A percentile compares a stretch with the other conserved stretches of the same genome.
Conservation (phyloP, 2,797 vertebrate genomes). For the Amniataba percoides region DNA sequence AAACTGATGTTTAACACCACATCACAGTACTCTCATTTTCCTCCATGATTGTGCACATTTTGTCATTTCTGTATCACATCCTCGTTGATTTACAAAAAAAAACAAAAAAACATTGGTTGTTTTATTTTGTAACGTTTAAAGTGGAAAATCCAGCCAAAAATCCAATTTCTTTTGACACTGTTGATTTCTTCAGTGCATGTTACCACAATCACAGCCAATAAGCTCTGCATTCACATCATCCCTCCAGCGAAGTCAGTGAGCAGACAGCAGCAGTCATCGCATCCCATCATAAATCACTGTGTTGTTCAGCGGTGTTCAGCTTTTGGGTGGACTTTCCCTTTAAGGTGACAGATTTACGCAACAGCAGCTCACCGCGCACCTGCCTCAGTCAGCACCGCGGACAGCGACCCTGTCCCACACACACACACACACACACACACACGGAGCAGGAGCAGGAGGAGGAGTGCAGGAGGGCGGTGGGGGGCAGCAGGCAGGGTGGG, state of each 20-base stretch:
- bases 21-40: neutral
- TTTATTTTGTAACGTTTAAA: neutral
- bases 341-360: conserved; percentile 59
- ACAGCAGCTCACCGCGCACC: conserved; percentile 45
- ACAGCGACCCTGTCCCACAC: conserved; percentile 35
- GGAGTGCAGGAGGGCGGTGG: neutral
- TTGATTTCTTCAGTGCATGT: neutral
- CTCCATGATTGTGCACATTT: neutral
- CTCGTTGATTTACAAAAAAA: neutral
- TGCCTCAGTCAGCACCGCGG: conserved; percentile 59
- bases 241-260: neutral
- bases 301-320: no score
- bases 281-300: neutral
- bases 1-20: neutral
- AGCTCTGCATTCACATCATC: neutral
- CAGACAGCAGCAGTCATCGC: no score
- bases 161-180: neutral
- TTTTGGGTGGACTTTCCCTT: conserved; percentile 60
- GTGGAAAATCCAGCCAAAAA: neutral
- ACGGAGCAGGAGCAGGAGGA: no score
- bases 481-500: conserved; percentile 32
- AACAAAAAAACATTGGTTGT: neutral
- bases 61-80: neutral
- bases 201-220: neutral
- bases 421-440: neutral